Percentiles rank a stretch among this genome's conserved stretches.
These are phyloP conservation scores for Sitta carolinensis DNA, from an alignment of 2,797 vertebrate species.

Conservation along the genomic window DNA sequence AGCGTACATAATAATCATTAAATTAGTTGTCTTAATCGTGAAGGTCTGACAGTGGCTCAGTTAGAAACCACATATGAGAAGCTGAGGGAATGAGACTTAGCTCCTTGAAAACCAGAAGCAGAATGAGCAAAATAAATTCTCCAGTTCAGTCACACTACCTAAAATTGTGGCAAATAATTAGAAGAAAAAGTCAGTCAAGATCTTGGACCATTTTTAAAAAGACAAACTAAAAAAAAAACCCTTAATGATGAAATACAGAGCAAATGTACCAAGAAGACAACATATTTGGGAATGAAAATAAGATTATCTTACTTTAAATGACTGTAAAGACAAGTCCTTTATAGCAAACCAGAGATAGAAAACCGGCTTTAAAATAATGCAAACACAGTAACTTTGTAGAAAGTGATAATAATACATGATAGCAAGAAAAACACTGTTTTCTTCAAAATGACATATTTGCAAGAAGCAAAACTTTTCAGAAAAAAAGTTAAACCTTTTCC, in stretches of 20 bases:
- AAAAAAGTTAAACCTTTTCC: not conserved
- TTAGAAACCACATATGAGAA: not conserved
- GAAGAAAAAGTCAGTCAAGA: not conserved
- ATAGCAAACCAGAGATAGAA: not conserved
- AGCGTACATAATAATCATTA: not conserved
- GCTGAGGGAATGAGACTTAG: not conserved
- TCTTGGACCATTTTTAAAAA: not conserved
- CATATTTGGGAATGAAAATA: not conserved
- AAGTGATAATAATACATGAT: not conserved
- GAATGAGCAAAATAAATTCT: not conserved
- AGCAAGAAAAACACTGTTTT: not conserved
- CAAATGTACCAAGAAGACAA: not conserved
- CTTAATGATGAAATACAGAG: not conserved
- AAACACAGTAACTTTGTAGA: not conserved
- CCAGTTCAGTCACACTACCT: not conserved
- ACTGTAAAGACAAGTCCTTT: not conserved
- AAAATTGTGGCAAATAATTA: not conserved
- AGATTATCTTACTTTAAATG: not conserved
- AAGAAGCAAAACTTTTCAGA: not conserved
- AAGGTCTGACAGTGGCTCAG: not conserved
- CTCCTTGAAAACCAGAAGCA: not conserved
- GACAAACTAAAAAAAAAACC: accelerated
- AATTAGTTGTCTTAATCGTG: not conserved
- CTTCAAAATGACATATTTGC: not conserved
- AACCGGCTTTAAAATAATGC: not conserved